phyloP scores from a whole-genome alignment of 2,888 invertebrate genomes.

The Philhelius pedissequus region DNA sequence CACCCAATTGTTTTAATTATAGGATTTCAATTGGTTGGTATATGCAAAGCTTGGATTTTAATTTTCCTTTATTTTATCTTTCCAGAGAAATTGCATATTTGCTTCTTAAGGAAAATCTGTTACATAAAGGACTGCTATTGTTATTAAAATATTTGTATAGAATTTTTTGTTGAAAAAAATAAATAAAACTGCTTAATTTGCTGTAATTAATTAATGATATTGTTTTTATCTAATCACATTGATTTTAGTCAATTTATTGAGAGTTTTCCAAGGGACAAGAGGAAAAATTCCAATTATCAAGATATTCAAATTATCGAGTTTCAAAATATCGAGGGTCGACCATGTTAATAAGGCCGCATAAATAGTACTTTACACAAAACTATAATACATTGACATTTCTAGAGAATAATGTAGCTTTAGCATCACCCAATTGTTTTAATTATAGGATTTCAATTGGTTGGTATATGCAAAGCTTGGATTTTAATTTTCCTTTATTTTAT shows the following conservation, averaged over 20 bases:
- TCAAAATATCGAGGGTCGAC: too few species aligned
- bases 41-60: conserved; percentile 32
- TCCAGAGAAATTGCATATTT: conserved; percentile 16
- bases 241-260: too few species aligned
- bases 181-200: too few species aligned
- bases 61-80: conserved; percentile 51
- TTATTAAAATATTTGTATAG: not conserved
- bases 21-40: conserved; percentile 48
- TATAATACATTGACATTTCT: too few species aligned
- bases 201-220: too few species aligned
- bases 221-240: too few species aligned
- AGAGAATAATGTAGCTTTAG: conserved; percentile 58
- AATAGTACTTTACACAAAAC: too few species aligned
- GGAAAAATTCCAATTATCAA: too few species aligned
- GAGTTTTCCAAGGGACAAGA: too few species aligned
- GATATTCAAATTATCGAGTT: too few species aligned
- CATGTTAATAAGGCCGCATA: too few species aligned
- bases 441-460: conserved; percentile 73
- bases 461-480: conserved; percentile 74
- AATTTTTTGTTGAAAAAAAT: too few species aligned
- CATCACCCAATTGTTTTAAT: conserved; percentile 74
- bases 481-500: conserved; percentile 80
- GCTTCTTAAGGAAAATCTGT: conserved; percentile 48
- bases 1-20: conserved; percentile 36
- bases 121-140: conserved; percentile 10